These are phyloP conservation scores for Micronycteris hirsuta DNA, from an alignment of 2,113 vertebrate species.

Conservation along the genomic window DNA sequence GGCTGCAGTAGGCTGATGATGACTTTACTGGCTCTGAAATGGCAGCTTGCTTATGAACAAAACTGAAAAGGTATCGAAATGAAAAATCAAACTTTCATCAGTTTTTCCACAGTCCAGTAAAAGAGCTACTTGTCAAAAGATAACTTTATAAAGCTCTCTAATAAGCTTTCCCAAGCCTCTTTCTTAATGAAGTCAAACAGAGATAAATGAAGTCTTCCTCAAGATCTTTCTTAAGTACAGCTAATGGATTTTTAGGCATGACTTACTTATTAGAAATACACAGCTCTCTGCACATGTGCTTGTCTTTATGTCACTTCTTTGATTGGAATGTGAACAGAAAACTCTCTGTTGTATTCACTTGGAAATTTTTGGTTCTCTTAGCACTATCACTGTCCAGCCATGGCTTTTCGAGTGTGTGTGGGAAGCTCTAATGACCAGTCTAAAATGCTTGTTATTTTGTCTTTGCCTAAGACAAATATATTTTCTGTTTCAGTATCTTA, in stretches of 20 bases:
- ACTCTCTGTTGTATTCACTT: not conserved
- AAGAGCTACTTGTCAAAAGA: not conserved
- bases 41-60: not conserved
- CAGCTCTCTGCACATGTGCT: not conserved
- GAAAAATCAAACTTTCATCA: slow-evolving; percentile 48
- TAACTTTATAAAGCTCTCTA: slow-evolving; percentile 15
- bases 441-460: slow-evolving; percentile 39
- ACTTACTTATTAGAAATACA: slow-evolving; percentile 8
- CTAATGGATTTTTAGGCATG: slow-evolving; percentile 48
- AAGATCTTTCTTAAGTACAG: slow-evolving; percentile 1
- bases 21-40: not conserved
- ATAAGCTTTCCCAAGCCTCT: slow-evolving; percentile 38
- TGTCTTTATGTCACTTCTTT: not conserved
- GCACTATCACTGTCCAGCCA: not conserved
- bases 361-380: slow-evolving; percentile 44
- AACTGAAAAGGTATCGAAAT: not conserved
- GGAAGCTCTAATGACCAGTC: slow-evolving; percentile 39
- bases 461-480: not conserved
- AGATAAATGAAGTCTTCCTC: slow-evolving; percentile 60
- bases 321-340: not conserved
- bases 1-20: not conserved
- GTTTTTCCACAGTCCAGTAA: not conserved
- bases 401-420: not conserved
- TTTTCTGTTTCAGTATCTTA: slow-evolving; percentile 39
- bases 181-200: slow-evolving; percentile 55